Base-by-base conservation (phyloP, 2,113 vertebrate genomes). In the Syngnathoides biaculeatus region DNA sequence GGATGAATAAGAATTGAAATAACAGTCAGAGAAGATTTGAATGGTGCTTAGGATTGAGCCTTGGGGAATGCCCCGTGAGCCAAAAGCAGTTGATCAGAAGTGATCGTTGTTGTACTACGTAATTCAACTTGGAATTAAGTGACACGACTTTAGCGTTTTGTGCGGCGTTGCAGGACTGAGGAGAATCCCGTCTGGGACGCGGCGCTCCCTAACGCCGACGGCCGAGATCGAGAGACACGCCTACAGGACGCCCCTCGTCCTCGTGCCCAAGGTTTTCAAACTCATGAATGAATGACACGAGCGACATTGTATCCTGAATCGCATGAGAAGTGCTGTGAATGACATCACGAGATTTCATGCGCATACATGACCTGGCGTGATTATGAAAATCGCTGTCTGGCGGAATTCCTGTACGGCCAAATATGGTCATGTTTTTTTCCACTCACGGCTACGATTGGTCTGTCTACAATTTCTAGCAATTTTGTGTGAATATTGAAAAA, bases 211-310 rank as follows among this genome's bases (percentile, higher is more conserved):
- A 92, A 98, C 95, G 68, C 95, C 95, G 20, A 93, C 91, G 50
- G 93, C 94, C 50, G 96, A 97, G 89, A 92, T 95, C 83, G 95
- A 98, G 91, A 93, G 92, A 86, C 92, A 85, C 86, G 91, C 92
- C 81, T 94, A 90, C 79, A 92, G 93, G 89, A 83, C 84, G 5
- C 87, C 86, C 77, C 81, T 81, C 71, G 78, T 68, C 79, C 79
- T 82, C 81, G 83, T 85, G 79, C 84, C 84, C 81, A 87, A 88
- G 85, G 83, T 87, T 79, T 86, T 35, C 30, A 35, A 35, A 3
- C 6, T 35, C 6, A 35, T 35, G 87, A 90, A 89, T 52, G 7
- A 20, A 56, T 92, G 57, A 35, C 15, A 26, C 1, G 26, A 57
- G 11, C 17, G 55, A 57, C 67, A 38, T 42, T 20, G 59, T 6